Percentiles rank a stretch among this genome's conserved stretches.
Evolutionary conservation across 2,888 invertebrate species (phyloP).

Genomic region (Hyles lineata): DNA sequence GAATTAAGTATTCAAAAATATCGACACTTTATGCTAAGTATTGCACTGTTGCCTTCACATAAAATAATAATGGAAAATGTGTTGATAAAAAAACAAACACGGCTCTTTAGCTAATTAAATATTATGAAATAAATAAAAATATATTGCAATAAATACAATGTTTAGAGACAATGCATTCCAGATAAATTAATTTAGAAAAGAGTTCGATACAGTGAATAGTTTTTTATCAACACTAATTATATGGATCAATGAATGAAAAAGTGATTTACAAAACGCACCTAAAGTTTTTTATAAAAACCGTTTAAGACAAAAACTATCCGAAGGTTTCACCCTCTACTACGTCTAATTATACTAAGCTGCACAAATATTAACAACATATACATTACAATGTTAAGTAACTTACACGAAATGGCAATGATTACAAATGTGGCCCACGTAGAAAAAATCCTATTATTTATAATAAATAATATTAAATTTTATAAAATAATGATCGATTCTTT

Average conservation of each 20-base stretch:
- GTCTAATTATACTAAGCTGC: slow-evolving; percentile 52
- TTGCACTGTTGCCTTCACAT: slow-evolving; percentile 56
- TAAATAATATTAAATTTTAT: slow-evolving; percentile 33
- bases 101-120: too few relatives aligned
- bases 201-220: not conserved
- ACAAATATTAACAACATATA: slow-evolving; percentile 46
- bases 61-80: not conserved
- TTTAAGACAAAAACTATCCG: slow-evolving; percentile 41
- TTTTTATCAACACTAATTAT: slow-evolving; percentile 26
- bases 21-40: slow-evolving; percentile 61
- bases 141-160: not conserved
- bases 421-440: slow-evolving; percentile 43
- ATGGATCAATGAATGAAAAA: slow-evolving; percentile 19
- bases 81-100: slow-evolving; percentile 7
- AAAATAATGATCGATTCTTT: slow-evolving; percentile 24
- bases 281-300: slow-evolving; percentile 55
- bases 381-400: slow-evolving; percentile 59
- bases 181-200: not conserved
- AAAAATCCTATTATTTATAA: slow-evolving; percentile 38
- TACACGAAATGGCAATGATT: slow-evolving; percentile 74
- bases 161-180: not conserved
- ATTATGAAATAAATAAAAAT: not conserved
- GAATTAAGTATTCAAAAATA: slow-evolving; percentile 25
- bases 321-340: slow-evolving; percentile 64
- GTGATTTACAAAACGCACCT: slow-evolving; percentile 32